Base-by-base conservation (phyloP, 1,140 invertebrate species). In the Coboldia fuscipes region DNA sequence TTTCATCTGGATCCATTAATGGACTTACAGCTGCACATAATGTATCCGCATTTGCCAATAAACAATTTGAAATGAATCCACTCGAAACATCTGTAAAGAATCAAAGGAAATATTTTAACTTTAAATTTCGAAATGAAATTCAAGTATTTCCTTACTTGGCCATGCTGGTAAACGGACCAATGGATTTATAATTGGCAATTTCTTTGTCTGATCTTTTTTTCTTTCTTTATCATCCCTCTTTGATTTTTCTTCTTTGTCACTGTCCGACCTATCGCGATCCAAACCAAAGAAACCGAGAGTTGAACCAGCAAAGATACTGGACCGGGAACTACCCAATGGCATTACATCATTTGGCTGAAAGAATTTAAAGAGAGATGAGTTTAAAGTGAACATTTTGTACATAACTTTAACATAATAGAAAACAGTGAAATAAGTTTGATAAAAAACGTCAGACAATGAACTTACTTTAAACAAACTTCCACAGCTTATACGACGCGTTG, bases 11-110 rank as follows among this genome's bases (percentile, higher is more conserved):
- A 56, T 92, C 85, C 72, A 92, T 85, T 10, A 93, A 58, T 3
- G 88, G 88, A 40, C 85, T 88, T 10, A 85, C 86, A 5, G 88
- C 83, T 22, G 89, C 88, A 61, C 89, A 94, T 1, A 97, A 60
- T 9, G 89, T 85, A 57, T 94, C 89, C n/a, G 89, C 89, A 59
- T 94, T 94, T 19, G 89, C 88, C 30, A 96, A 57, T 8, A 97
- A 63, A 39, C 86, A 90, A 60, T 88, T 83, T 43, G 81, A 82
- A 40, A 90, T 83, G 33, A 89, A 70, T 30, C 79, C 76, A 33
- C 64, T 60, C 16, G 60, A 62, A 2, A 75, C 61, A 50, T 72
- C 70, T 73, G 38, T 4, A 41, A 43, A 39, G 33, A 41, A 39
- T 16, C 23, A 12, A 9, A 27, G 33, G 23, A 17, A 22, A n/a